Evolutionary conservation across 64 coral and sea anemone species (phyloP).

Genomic region (Cladopsammia gracilis): DNA sequence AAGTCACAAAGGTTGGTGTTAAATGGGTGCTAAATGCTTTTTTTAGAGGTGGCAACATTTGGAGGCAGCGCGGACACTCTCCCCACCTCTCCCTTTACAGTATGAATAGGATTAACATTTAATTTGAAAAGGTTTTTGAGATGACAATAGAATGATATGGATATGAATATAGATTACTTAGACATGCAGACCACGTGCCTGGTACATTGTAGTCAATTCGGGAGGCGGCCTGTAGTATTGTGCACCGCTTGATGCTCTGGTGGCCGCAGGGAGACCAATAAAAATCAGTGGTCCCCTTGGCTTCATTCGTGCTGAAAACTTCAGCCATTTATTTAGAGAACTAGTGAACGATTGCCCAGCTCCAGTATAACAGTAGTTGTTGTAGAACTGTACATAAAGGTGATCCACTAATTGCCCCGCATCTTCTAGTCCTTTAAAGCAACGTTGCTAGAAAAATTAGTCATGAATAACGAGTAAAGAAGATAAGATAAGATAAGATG

Average conservation of each 20-base stretch:
- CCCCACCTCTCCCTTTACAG: too few relatives aligned
- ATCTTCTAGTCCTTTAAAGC: slow-evolving; percentile 17
- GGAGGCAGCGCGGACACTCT: too few relatives aligned
- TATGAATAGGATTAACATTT: too few relatives aligned
- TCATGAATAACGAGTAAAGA: too few relatives aligned
- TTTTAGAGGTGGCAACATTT: too few relatives aligned
- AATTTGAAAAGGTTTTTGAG: too few relatives aligned
- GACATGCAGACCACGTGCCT: slow-evolving; percentile 2
- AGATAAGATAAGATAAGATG: too few relatives aligned
- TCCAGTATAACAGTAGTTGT: slow-evolving; percentile 90
- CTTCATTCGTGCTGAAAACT: slow-evolving; percentile 56
- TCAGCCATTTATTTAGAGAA: slow-evolving; percentile 81
- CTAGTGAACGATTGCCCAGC: slow-evolving; percentile 76
- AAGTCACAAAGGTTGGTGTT: too few relatives aligned
- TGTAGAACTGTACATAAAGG: slow-evolving; percentile 95
- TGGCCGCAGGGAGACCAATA: slow-evolving; percentile 80
- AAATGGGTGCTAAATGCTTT: too few relatives aligned
- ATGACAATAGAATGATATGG: too few relatives aligned
- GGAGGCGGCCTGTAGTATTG: slow-evolving; percentile 76
- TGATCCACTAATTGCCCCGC: slow-evolving; percentile 85
- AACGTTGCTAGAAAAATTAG: neutral
- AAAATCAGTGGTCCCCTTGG: slow-evolving; percentile 83
- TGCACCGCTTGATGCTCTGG: slow-evolving; percentile 64
- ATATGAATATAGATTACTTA: too few relatives aligned
- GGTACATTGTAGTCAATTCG: slow-evolving; percentile 69